Base-by-base conservation (phyloP, 2,797 vertebrate genomes). In the Hydrocynus forskahlii region DNA sequence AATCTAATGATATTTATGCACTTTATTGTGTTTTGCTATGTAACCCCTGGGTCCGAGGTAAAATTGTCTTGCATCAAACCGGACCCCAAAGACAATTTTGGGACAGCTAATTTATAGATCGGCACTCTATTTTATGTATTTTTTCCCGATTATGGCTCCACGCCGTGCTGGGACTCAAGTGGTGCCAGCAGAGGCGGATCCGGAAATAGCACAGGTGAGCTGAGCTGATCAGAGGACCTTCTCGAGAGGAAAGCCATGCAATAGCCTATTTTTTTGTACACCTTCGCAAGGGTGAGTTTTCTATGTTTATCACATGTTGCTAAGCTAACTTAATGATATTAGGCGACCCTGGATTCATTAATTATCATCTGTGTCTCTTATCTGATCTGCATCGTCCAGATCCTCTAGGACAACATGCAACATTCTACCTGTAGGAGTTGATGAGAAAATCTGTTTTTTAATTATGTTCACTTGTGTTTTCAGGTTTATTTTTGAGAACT, bases 181-280 rank as follows among this genome's bases (percentile, higher is more conserved):
- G 82, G 79, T 78, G 63, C 83, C 45, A 13, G 38, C 55, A 5
- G 57, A 76, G 75, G 83, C 50, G 75, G 23, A 7, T 38, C 55
- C 75, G 83, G 79, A 81, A 84, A 64, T 60, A 25, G 5, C 66
- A 38, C 13, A 70, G 45, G 76, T 71, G 67, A 55, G 35, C 71
- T 13, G 19, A 48, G 48, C 29, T 12, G 13, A 9, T 6, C 17
- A 1, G 38, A 35, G 35, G 70, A 21, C 16, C 35, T 23, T 5
- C 9, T 40, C 21, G 21, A 71, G 59, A 63, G 48, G 68, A 64
- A 66, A 48, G 9, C 29, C 0, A 84, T 60, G 10, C 43, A n/a
- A 19, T 54, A 14, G 1, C 14, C 8, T 38, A 6, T 21, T 52
- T 45, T 57, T 67, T 7, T 8, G 6, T 62, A 19, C 25, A 76